Percentiles rank a stretch among this genome's conserved stretches.
Conservation (phyloP, 2,797 vertebrate genomes). For the Lates japonicus region DNA sequence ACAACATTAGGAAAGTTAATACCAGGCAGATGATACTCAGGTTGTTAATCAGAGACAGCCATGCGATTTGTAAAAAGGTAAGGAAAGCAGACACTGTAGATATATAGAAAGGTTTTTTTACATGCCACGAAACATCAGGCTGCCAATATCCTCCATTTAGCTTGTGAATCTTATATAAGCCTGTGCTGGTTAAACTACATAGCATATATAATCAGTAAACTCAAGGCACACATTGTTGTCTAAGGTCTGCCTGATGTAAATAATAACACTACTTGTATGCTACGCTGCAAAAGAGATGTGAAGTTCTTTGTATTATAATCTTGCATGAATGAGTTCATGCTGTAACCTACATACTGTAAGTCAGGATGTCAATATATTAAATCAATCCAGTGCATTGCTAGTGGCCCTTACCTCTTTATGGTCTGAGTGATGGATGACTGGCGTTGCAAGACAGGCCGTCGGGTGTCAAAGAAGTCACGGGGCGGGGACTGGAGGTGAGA, state of each 20-base stretch:
- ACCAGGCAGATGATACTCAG: constrained; percentile 25
- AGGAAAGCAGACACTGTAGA: constrained; percentile 46
- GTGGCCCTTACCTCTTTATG: constrained; percentile 91
- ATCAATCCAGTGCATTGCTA: neutral
- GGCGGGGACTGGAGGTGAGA: constrained; percentile 89
- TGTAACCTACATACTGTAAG: neutral
- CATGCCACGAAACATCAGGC: constrained; percentile 19
- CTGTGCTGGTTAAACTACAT: constrained; percentile 2
- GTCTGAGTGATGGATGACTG: constrained; percentile 98
- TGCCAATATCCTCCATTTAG: constrained; percentile 16
- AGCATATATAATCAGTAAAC: constrained; percentile 7
- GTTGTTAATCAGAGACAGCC: constrained; percentile 53
- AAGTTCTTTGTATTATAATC: constrained; percentile 10
- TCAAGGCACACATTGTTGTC: neutral
- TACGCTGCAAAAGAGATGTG: neutral
- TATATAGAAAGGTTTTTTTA: constrained; percentile 12
- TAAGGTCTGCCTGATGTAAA: neutral
- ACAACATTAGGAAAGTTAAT: constrained; percentile 49
- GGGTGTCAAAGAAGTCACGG: constrained; percentile 86
- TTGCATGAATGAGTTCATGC: constrained; percentile 18
- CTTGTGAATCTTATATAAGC: constrained; percentile 3
- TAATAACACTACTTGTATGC: neutral
- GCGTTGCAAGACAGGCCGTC: constrained; percentile 90
- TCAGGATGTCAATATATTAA: neutral
- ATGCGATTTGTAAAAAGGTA: constrained; percentile 45